Evolutionary conservation across 2,797 vertebrate genomes (phyloP), one percentile per base, ranked within the genome.

Genomic region (Chiroxiphia lanceolata): DNA sequence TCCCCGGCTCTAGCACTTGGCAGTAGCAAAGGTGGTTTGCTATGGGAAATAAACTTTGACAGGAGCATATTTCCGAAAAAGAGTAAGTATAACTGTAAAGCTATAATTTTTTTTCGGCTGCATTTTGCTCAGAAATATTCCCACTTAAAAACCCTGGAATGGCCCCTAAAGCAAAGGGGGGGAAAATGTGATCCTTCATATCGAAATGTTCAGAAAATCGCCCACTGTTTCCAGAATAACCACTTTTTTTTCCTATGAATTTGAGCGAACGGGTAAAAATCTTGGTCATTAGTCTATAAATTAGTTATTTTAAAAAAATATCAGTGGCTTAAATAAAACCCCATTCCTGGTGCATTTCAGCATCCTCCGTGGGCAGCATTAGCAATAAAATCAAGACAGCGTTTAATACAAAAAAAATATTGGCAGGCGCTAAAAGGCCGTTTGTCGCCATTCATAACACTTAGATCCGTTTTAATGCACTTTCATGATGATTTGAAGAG

Each of bases 11-110:
- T 88, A 95, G 96, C 91, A 94, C 94, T 91, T 97, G 97, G 95
- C 96, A 96, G 88, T 93, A 42, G 89, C 85, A 92, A 97, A 96
- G 93, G 93, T 96, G 92, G 94, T 97, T 97, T 96, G 97, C 97
- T 95, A 95, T 68, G 95, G 97, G 97, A 98, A 98, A 98, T 98
- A 98, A 98, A 97, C 94, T 87, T 94, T 97, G 97, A 97, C 97
- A 98, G 97, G 89, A 90, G 72, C 82, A 63, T 97, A 96, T 97
- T 98, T 97, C 96, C 75, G 84, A 96, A 96, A 91, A 90, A 89
- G 64, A 95, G 67, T 63, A 94, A 95, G 69, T 90, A 31, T 36
- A 90, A 77, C 72, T 93, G 90, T 83, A 77, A 96, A 93, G 38
- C 27, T 33, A 0, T 76, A 42, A 76, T 90, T 67, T 57, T 56